Percentiles rank a stretch among this genome's conserved stretches.
These are phyloP conservation scores for Laupala kohalensis DNA, from an alignment of 1,140 invertebrate genomes.

Conservation along the genomic window DNA sequence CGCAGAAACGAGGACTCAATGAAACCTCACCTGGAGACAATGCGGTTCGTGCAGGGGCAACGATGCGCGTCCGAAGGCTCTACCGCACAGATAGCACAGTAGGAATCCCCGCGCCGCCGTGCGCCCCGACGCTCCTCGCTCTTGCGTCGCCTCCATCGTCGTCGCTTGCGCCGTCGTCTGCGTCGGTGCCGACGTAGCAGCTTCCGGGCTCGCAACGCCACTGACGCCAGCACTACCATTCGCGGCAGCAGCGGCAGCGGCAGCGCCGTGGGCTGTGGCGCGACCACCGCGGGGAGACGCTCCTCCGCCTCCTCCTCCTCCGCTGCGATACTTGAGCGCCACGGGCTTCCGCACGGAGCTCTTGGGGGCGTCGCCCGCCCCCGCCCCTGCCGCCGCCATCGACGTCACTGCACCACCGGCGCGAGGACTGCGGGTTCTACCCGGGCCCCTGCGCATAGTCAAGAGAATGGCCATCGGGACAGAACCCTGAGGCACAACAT, in stretches of 20 bases:
- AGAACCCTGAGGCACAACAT: too few relatives aligned
- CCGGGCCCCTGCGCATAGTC: too few relatives aligned
- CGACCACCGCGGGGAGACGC: neutral
- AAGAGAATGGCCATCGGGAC: too few relatives aligned
- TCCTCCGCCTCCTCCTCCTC: slow-evolving; percentile 15
- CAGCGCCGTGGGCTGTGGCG: neutral
- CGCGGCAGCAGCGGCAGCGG: neutral
- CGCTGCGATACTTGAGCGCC: slow-evolving; percentile 35
- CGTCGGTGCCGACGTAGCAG: slow-evolving; percentile 2
- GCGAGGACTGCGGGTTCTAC: too few relatives aligned
- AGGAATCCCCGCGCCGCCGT: slow-evolving; percentile 21
- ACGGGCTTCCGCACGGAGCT: slow-evolving; percentile 37
- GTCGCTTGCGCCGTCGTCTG: neutral
- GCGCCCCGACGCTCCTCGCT: neutral
- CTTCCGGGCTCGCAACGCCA: neutral
- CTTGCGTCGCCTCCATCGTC: slow-evolving; percentile 1
- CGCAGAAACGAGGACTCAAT: neutral
- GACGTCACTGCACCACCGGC: neutral
- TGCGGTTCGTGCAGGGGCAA: slow-evolving; percentile 66
- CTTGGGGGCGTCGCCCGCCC: slow-evolving; percentile 16
- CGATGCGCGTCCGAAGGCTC: slow-evolving; percentile 64
- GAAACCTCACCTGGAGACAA: slow-evolving; percentile 54
- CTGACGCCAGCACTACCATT: neutral
- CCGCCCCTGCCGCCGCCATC: too few relatives aligned
- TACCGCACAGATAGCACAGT: slow-evolving; percentile 62